Evolutionary conservation across 1,140 invertebrate genomes (phyloP), one percentile per base, ranked within the genome.

Genomic region (Apolygus lucorum): DNA sequence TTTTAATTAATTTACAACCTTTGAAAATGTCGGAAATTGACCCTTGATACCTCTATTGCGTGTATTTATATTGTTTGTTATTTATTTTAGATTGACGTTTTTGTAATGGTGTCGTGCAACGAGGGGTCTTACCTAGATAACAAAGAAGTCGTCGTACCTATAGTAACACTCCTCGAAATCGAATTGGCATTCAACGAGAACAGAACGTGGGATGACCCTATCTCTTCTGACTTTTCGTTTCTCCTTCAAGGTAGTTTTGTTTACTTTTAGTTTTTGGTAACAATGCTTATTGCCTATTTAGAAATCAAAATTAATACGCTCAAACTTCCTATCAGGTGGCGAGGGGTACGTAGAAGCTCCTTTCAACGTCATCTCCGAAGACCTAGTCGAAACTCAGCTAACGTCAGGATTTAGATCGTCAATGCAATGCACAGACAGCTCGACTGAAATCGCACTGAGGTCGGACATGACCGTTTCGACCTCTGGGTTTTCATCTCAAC

Each of bases 131-230:
- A 79, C 21, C 80, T 95, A 59, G 89, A 92, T 76, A 89, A 86
- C 54, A 86, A 88, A 75, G 93, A 96, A 42, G 95, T 92, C 78
- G 90, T 91, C 69, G 90, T 90, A 75, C 93, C 95, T 2, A 86
- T 98, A 63, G 85, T 95, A 1, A 93, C 92, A n/a, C 90, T 94
- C 1, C 95, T 87, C 80, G 95, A 98, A 80, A 81, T 96, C 49
- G 95, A 98, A 81, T 81, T 96, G 29, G 95, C 95, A 1, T 84
- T 93, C 52, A 91, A 90, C 73, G 82, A 79, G 74, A 76, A 82
- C 68, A 75, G 90, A 79, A 78, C 82, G 74, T 82, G 82, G 75
- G 82, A 83, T 76, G 78, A 81, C 72, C 82, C 86, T 28, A 90
- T 91, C 78, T 81, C 88, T 21, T 86, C 87, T 54, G 90, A 95